Base-by-base conservation (phyloP, 2,888 invertebrate species). In the Rosalia funebris region DNA sequence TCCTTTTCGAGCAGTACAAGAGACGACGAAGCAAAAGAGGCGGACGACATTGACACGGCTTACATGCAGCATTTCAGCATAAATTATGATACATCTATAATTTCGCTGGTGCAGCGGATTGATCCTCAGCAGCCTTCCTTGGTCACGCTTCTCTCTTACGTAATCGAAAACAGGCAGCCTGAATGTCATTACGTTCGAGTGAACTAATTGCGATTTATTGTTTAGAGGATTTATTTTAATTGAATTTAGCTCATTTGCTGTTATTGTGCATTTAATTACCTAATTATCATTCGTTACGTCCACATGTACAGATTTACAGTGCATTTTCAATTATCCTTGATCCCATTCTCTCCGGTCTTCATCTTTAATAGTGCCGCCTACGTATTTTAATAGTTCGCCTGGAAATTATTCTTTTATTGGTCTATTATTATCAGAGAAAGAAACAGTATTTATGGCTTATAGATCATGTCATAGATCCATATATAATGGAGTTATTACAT, bases 151-250 rank as follows among this genome's bases (percentile, higher is more conserved):
- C 69, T 67, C 66, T 65, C 63, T 73, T 72, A 72, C 74, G 69
- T 68, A 74, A 75, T 71, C 68, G 68, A 67, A 69, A 68, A 63
- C 56, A 63, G 10, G 57, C 70, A 60, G 63, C 64, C 67, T 62
- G 68, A 66, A 68, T 70, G 70, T 71, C 71, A 69, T 69, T 71
- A 66, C 69, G 67, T 69, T 63, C 70, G 74, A 72, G 71, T 71
- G 75, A 75, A 76, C 76, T 77, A 77, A 77, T 77, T 77, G 75
- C 77, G 71, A 77, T 77, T 77, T 77, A 77, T 77, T 76, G 77
- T 76, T 71, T 65, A 61, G 62, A 66, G 71, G 69, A 75, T 75
- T 75, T 70, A 70, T 73, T 77, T 77, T 77, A 77, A 77, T 77
- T 77, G 76, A 77, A 74, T 76, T 74, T 66, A 60, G 41, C 41